These are phyloP conservation scores for Pempheris klunzingeri DNA, from an alignment of 2,797 vertebrate genomes.

Conservation along the genomic window DNA sequence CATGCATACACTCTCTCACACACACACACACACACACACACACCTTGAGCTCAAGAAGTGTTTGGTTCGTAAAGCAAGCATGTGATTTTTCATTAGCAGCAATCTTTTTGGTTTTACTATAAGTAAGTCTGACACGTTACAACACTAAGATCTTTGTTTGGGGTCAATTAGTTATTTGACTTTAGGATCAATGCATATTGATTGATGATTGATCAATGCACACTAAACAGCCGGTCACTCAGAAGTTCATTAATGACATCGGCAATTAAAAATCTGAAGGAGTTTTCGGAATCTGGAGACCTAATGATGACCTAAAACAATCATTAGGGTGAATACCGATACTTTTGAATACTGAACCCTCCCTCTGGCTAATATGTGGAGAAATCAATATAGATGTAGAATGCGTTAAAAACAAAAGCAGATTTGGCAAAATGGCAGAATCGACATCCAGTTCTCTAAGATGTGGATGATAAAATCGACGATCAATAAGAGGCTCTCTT, in stretches of 20 bases:
- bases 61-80: too few relatives aligned
- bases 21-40: not conserved
- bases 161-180: not conserved
- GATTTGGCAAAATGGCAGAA: not conserved
- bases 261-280: conserved; percentile 3
- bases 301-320: not conserved
- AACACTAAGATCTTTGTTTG: not conserved
- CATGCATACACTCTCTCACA: too few relatives aligned
- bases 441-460: not conserved
- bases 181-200: conserved; percentile 28
- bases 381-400: conserved; percentile 10
- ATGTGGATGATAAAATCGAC: not conserved
- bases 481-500: not conserved
- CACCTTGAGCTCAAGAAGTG: not conserved
- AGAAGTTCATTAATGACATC: conserved; percentile 20
- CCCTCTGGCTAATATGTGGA: not conserved
- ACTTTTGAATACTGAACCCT: not conserved
- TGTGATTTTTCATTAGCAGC: not conserved
- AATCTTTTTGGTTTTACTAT: not conserved
- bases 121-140: too few relatives aligned
- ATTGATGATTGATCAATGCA: too few relatives aligned
- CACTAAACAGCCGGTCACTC: not conserved
- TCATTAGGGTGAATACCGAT: too few relatives aligned
- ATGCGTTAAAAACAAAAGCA: not conserved
- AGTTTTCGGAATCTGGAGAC: not conserved